These are phyloP conservation scores for Cotesia typhae DNA, from an alignment of 1,140 invertebrate species.

Conservation along the genomic window DNA sequence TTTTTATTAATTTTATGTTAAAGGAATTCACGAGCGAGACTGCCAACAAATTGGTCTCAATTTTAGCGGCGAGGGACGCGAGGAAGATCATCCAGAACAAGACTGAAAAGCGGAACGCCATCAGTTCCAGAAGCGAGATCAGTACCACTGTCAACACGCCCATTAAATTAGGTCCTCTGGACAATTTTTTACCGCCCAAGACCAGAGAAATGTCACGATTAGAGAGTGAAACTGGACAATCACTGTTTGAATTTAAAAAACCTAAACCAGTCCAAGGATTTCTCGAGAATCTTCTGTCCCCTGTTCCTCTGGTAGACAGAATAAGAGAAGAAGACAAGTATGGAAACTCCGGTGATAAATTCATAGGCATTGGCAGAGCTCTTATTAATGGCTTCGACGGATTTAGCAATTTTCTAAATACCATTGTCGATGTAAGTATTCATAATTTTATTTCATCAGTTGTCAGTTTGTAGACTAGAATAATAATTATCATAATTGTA, in stretches of 20 bases:
- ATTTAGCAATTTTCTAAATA: conserved; percentile 69
- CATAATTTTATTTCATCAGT: conserved; percentile 12
- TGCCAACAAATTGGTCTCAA: conserved; percentile 46
- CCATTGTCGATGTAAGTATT: conserved; percentile 64
- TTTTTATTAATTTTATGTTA: conserved; percentile 24
- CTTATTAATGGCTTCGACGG: conserved; percentile 70
- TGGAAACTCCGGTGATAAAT: conserved; percentile 73
- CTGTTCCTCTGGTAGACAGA: conserved; percentile 74
- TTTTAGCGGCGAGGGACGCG: conserved; percentile 44
- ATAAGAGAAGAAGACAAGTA: conserved; percentile 76
- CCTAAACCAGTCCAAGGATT: conserved; percentile 41
- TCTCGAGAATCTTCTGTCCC: conserved; percentile 52
- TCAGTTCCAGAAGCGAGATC: not conserved
- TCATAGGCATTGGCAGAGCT: conserved; percentile 66
- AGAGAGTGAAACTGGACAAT: conserved; percentile 49
- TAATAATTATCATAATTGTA: conserved; percentile 13
- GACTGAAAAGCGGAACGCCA: not conserved
- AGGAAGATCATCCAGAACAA: conserved; percentile 19
- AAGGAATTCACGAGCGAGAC: conserved; percentile 52
- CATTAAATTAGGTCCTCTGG: conserved; percentile 38
- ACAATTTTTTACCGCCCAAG: conserved; percentile 39
- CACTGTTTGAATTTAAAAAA: conserved; percentile 46
- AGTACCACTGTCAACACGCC: conserved; percentile 10
- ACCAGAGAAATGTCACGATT: conserved; percentile 49
- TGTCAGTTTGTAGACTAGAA: conserved; percentile 12